Conservation (phyloP, 1,140 invertebrate genomes). For the Brachionus paranguensis region DNA sequence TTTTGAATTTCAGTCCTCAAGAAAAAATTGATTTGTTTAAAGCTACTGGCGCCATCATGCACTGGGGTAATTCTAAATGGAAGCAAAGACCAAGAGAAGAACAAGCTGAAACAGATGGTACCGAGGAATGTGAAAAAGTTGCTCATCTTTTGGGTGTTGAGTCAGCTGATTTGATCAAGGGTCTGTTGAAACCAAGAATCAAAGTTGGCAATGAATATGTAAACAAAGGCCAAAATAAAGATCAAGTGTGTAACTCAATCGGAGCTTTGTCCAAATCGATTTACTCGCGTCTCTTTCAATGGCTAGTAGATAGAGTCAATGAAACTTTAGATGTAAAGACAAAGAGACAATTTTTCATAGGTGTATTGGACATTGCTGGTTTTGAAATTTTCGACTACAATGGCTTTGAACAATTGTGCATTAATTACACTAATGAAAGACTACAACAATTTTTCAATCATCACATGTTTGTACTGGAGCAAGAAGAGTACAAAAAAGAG, state of each 20-base stretch:
- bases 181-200: constrained; percentile 61
- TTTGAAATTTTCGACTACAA: constrained; percentile 99
- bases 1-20: constrained; percentile 88
- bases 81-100: constrained; percentile 99
- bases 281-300: constrained; percentile 94
- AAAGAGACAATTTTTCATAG: constrained; percentile 93
- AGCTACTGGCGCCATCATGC: constrained; percentile 92
- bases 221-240: constrained; percentile 93
- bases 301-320: constrained; percentile 95
- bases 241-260: constrained; percentile 84
- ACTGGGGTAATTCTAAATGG: constrained; percentile 98
- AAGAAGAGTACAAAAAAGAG: constrained; percentile 97
- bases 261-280: constrained; percentile 94
- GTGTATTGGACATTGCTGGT: constrained; percentile 99
- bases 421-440: constrained; percentile 99
- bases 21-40: constrained; percentile 95
- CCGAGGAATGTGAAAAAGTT: constrained; percentile 85
- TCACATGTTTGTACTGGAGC: constrained; percentile 99
- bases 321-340: constrained; percentile 94
- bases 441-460: constrained; percentile 99
- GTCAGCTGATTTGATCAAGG: constrained; percentile 60
- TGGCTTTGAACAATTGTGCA: constrained; percentile 99
- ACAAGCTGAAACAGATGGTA: constrained; percentile 96
- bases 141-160: constrained; percentile 74
- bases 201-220: constrained; percentile 81